Conservation (phyloP, 1,140 invertebrate species). For the Atopsyche davidsoni region DNA sequence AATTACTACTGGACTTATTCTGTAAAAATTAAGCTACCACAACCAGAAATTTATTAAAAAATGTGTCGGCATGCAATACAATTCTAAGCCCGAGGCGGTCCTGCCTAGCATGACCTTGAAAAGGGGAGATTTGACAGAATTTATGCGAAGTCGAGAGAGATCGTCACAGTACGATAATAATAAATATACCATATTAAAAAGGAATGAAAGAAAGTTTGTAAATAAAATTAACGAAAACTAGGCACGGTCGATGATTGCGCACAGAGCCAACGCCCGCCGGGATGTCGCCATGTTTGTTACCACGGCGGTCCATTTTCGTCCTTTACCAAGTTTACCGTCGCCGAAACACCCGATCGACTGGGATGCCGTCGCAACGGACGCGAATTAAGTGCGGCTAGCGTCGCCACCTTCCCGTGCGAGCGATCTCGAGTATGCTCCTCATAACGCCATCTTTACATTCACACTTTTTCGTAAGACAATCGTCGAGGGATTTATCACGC, state of each 20-base stretch:
- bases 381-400: constrained; percentile 11
- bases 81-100: not conserved
- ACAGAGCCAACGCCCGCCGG: constrained; percentile 18
- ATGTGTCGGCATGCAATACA: constrained; percentile 9
- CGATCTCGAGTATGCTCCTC: constrained; percentile 9
- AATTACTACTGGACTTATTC: too few species aligned
- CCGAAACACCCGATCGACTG: constrained; percentile 14
- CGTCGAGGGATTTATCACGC: constrained; percentile 21
- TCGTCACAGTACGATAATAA: too few species aligned
- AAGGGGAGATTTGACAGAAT: too few species aligned
- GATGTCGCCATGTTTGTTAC: constrained; percentile 18
- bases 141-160: too few species aligned
- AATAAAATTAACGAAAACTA: constrained; percentile 24
- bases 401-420: constrained; percentile 10
- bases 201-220: constrained; percentile 17
- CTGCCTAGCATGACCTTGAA: constrained; percentile 16
- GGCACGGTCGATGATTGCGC: constrained; percentile 8
- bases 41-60: constrained; percentile 12
- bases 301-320: constrained; percentile 24
- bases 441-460: constrained; percentile 18
- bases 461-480: constrained; percentile 19
- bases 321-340: constrained; percentile 17
- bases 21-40: constrained; percentile 17
- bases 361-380: constrained; percentile 10
- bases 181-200: too few species aligned